A percentile compares a stretch with the other conserved stretches of the same genome.
Evolutionary conservation across 2,888 invertebrate species (phyloP).

Genomic region (Leptothorax acervorum): DNA sequence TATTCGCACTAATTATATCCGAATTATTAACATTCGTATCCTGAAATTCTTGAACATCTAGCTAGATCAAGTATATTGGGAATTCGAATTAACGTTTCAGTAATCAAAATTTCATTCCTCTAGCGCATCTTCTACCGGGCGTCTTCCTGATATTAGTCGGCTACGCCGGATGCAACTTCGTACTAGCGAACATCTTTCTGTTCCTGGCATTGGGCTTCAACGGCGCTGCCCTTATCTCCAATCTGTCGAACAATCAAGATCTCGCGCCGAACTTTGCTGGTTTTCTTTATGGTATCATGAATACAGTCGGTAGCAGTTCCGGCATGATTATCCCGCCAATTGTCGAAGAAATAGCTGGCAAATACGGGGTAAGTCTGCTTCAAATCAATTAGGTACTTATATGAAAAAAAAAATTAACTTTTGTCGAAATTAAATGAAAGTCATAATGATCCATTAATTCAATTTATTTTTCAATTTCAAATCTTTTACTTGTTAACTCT

Average conservation of each 20-base stretch:
- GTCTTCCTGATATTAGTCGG: constrained; percentile 85
- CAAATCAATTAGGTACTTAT: background rate
- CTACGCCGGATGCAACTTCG: constrained; percentile 77
- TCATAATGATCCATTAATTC: background rate
- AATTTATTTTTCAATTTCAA: background rate
- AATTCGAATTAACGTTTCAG: background rate
- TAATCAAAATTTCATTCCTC: background rate
- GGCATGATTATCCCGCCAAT: constrained; percentile 91
- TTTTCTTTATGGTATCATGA: constrained; percentile 91
- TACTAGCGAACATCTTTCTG: constrained; percentile 79
- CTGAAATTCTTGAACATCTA: background rate
- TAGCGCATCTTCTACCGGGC: constrained; percentile 88
- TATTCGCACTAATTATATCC: background rate
- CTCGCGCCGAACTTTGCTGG: constrained; percentile 92
- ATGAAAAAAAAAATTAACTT: constrained; percentile 1
- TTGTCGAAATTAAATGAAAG: background rate
- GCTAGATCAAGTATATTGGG: background rate
- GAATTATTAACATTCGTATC: background rate
- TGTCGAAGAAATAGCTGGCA: constrained; percentile 88
- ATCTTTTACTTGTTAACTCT: background rate
- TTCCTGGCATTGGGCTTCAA: constrained; percentile 81
- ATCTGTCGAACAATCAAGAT: constrained; percentile 88
- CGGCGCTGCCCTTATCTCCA: constrained; percentile 86
- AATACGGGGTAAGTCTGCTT: constrained; percentile 85
- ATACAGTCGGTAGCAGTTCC: constrained; percentile 90